These are phyloP conservation scores for Eilema caniola DNA, from an alignment of 2,888 invertebrate species.

Conservation along the genomic window DNA sequence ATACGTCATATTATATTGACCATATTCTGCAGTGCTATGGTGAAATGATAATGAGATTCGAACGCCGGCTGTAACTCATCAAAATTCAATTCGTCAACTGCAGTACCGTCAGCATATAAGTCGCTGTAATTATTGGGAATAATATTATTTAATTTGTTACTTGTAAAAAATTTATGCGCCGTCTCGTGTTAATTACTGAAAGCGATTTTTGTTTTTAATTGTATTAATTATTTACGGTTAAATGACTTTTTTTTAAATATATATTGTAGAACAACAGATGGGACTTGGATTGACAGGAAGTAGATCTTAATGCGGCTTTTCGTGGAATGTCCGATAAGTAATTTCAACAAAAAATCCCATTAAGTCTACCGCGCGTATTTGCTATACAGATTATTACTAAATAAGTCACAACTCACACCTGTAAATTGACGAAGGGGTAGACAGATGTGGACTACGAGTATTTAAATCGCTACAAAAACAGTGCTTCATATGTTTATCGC, in stretches of 20 bases:
- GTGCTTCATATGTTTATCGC: too few species aligned
- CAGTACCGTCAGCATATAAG: slow-evolving; percentile 62
- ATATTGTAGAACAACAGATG: not conserved
- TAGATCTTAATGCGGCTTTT: not conserved
- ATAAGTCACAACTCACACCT: too few species aligned
- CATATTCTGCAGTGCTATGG: slow-evolving; percentile 57
- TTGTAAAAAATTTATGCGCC: not conserved
- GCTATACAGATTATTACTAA: not conserved
- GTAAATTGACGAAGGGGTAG: too few species aligned
- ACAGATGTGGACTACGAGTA: too few species aligned
- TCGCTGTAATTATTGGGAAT: slow-evolving; percentile 6
- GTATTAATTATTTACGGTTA: not conserved
- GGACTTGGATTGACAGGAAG: not conserved
- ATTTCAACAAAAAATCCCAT: too few species aligned
- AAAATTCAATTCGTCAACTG: slow-evolving; percentile 84
- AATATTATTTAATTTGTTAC: slow-evolving; percentile 8
- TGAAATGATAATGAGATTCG: slow-evolving; percentile 76
- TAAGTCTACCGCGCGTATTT: not conserved
- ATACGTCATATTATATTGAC: not conserved
- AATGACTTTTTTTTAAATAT: not conserved
- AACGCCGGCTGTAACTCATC: slow-evolving; percentile 75
- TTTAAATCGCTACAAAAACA: too few species aligned
- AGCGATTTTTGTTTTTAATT: not conserved
- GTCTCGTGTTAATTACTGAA: not conserved
- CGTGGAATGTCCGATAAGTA: not conserved